These are phyloP conservation scores for Aplysina aerophoba DNA, from an alignment of 37 sponge, comb jelly and placozoan species.

Conservation along the genomic window DNA sequence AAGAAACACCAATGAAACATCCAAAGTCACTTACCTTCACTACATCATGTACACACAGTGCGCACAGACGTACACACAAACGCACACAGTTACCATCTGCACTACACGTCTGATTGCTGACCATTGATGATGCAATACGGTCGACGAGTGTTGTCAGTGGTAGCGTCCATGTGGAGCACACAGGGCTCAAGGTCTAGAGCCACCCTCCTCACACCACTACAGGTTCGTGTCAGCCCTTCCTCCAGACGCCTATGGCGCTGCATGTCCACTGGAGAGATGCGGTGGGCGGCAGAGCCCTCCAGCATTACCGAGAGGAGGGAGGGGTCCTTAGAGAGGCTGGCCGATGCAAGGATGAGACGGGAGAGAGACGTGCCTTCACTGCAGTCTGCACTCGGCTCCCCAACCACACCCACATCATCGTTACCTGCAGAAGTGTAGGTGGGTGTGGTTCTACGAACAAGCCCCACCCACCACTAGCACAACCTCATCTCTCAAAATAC, in stretches of 20 bases:
- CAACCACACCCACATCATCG: too few species aligned
- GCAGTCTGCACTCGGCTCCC: too few species aligned
- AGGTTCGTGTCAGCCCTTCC: not conserved
- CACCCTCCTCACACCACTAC: too few species aligned
- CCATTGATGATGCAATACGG: slow-evolving; percentile 55
- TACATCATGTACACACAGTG: not conserved
- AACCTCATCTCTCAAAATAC: too few species aligned
- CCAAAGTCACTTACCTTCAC: not conserved
- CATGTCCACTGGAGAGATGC: not conserved
- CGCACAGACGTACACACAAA: not conserved
- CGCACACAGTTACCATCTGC: not conserved
- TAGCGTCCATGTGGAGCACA: slow-evolving; percentile 42
- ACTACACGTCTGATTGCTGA: not conserved
- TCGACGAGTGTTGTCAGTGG: slow-evolving; percentile 49
- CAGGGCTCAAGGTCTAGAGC: slow-evolving; percentile 20
- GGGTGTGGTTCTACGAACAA: too few species aligned
- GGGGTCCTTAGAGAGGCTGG: not conserved
- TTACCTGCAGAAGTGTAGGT: not conserved
- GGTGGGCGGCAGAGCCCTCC: not conserved
- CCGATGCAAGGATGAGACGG: not conserved
- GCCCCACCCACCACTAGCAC: too few species aligned
- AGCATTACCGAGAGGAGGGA: not conserved
- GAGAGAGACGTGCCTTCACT: not conserved
- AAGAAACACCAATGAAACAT: not conserved
- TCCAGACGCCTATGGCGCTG: not conserved